These are phyloP conservation scores for Propithecus coquereli DNA, from an alignment of 2,113 vertebrate species.

Conservation along the genomic window DNA sequence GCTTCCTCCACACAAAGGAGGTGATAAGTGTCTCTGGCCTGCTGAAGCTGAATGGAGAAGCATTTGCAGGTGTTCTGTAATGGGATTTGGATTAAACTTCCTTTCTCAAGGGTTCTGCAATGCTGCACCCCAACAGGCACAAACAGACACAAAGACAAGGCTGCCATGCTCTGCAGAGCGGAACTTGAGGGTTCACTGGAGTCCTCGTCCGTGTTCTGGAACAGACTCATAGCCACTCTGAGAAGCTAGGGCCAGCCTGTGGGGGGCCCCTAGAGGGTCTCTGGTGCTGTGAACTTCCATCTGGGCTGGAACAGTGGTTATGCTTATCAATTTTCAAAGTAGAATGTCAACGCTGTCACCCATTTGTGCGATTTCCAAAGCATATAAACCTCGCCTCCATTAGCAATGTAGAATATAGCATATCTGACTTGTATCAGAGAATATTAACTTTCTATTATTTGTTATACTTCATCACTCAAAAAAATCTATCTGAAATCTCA, in stretches of 20 bases:
- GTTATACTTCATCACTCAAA: not conserved
- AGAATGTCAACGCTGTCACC: not conserved
- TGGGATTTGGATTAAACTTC: slow-evolving; percentile 41
- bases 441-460: not conserved
- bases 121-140: not conserved
- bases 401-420: not conserved
- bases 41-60: not conserved
- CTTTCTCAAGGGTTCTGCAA: slow-evolving; percentile 47
- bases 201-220: not conserved
- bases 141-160: not conserved
- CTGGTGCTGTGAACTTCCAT: not conserved
- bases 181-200: not conserved
- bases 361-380: slow-evolving; percentile 5
- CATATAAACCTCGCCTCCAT: not conserved
- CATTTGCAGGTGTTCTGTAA: slow-evolving; percentile 59
- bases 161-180: not conserved
- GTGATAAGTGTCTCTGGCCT: not conserved
- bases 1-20: not conserved
- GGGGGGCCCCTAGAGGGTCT: not conserved
- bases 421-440: not conserved
- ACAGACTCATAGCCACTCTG: not conserved
- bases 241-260: not conserved
- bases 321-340: not conserved
- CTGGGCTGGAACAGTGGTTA: not conserved
- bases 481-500: not conserved